Evolutionary conservation across 2,113 vertebrate species (phyloP).

Genomic region (Amblyopsis rosae): DNA sequence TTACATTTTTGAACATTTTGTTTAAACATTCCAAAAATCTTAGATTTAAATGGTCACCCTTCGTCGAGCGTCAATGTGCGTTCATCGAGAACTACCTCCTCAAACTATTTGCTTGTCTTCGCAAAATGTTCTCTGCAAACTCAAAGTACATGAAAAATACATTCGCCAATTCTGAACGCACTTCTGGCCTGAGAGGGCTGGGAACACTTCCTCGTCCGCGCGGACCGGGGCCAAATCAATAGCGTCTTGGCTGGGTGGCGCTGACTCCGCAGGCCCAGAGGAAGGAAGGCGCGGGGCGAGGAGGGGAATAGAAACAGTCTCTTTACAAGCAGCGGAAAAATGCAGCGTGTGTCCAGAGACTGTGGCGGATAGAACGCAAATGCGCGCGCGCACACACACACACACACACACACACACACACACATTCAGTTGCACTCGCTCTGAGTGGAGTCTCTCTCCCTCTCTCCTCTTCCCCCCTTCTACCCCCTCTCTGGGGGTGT

Average conservation of each 20-base stretch:
- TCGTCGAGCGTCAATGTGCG: no score
- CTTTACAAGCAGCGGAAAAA: conserved; percentile 67
- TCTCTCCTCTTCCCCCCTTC: conserved; percentile 27
- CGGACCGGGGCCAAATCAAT: conserved; percentile 74
- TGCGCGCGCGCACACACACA: not conserved
- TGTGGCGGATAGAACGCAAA: conserved; percentile 51
- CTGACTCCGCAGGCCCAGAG: conserved; percentile 67
- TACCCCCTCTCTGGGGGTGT: conserved; percentile 9
- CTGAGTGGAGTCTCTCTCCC: not conserved
- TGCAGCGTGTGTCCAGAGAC: conserved; percentile 48
- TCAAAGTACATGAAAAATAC: conserved; percentile 6
- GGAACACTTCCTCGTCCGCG: conserved; percentile 67
- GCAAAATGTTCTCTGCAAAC: conserved; percentile 32
- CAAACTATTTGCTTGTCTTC: no score
- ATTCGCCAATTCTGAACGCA: no score
- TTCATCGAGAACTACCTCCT: no score
- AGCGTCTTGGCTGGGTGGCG: conserved; percentile 67
- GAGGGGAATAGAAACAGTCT: conserved; percentile 65
- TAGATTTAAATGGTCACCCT: no score
- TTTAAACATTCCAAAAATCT: no score
- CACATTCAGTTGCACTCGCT: not conserved
- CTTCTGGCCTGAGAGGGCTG: conserved; percentile 59
- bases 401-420: not conserved
- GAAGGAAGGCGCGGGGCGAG: no score
- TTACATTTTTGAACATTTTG: no score